Percentiles rank a stretch among this genome's conserved stretches.
Conservation (phyloP, 2,797 vertebrate genomes). For the Parauchenoglanis ngamensis region DNA sequence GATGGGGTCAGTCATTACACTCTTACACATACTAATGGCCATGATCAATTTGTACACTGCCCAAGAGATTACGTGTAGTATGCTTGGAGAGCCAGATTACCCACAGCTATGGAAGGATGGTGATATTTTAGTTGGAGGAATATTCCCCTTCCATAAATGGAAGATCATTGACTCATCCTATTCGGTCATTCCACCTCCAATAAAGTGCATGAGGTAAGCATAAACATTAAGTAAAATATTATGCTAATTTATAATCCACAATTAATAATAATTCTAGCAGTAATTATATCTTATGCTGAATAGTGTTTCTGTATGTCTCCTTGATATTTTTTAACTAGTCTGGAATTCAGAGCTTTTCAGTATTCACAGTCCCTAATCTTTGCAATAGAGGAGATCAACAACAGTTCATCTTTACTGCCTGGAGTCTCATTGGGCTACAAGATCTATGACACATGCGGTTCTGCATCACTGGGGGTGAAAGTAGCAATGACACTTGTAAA, state of each 20-base stretch:
- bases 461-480: conserved; percentile 40
- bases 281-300: background rate
- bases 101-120: conserved; percentile 35
- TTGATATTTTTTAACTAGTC: background rate
- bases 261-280: too few species aligned
- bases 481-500: conserved; percentile 58
- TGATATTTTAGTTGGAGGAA: conserved; percentile 33
- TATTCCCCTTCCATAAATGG: conserved; percentile 60
- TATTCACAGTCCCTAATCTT: conserved; percentile 62
- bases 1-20: conserved; percentile 44
- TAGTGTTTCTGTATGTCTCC: background rate
- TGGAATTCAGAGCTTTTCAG: conserved; percentile 34
- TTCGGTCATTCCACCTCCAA: conserved; percentile 57
- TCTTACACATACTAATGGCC: conserved; percentile 35
- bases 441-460: conserved; percentile 57
- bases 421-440: conserved; percentile 59
- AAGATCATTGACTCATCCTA: conserved; percentile 59
- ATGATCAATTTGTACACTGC: conserved; percentile 55
- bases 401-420: conserved; percentile 57
- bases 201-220: conserved; percentile 71
- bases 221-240: background rate
- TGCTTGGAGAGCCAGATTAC: conserved; percentile 29
- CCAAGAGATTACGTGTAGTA: conserved; percentile 59
- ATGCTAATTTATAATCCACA: background rate
- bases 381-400: conserved; percentile 64